These are phyloP conservation scores for Alcedo atthis DNA, from an alignment of 2,797 vertebrate species.

Conservation along the genomic window DNA sequence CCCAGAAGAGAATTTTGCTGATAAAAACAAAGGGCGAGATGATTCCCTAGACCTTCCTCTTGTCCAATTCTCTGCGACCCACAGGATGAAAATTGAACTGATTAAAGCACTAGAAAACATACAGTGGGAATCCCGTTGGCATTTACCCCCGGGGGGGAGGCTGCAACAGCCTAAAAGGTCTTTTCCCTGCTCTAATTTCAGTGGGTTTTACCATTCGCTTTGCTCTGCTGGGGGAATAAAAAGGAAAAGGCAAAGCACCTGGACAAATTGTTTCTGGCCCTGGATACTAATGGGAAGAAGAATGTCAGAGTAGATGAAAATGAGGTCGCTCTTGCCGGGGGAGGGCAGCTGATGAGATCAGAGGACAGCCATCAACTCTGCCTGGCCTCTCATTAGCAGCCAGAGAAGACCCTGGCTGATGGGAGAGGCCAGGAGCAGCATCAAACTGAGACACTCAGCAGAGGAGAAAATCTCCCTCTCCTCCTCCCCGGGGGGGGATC, in stretches of 20 bases:
- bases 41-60: slow-evolving; percentile 11
- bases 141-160: neutral
- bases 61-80: slow-evolving; percentile 40
- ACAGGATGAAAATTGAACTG: slow-evolving; percentile 13
- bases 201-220: slow-evolving; percentile 25
- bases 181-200: slow-evolving; percentile 20
- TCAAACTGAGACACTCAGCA: neutral
- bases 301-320: slow-evolving; percentile 56
- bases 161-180: slow-evolving; percentile 3
- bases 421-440: neutral
- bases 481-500: neutral
- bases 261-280: slow-evolving; percentile 47
- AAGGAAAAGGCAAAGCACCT: slow-evolving; percentile 52
- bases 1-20: slow-evolving; percentile 13
- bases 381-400: slow-evolving; percentile 5
- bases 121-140: slow-evolving; percentile 3
- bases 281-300: slow-evolving; percentile 47
- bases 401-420: neutral
- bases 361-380: neutral
- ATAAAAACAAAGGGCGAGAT: slow-evolving; percentile 33
- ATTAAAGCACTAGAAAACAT: slow-evolving; percentile 14
- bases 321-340: neutral
- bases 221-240: slow-evolving; percentile 12
- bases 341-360: slow-evolving; percentile 32
- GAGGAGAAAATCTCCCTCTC: neutral